Conservation (phyloP, 2,888 invertebrate genomes). For the Synanthedon vespiformis region DNA sequence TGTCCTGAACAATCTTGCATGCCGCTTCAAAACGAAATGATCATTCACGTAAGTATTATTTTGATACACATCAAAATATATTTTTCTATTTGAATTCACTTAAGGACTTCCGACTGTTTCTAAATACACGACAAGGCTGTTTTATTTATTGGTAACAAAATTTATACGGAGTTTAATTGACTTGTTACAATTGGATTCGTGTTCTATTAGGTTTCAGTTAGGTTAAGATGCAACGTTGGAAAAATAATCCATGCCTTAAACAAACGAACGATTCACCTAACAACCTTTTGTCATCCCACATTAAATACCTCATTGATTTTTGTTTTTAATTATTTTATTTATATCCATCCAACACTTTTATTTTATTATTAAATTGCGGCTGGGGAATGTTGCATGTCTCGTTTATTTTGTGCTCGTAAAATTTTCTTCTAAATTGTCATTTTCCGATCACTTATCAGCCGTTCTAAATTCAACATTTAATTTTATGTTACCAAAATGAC, state of each 20-base stretch:
- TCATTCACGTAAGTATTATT: conserved; percentile 82
- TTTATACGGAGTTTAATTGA: not conserved
- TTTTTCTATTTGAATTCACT: conserved; percentile 16
- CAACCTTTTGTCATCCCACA: conserved; percentile 43
- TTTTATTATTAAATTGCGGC: conserved; percentile 59
- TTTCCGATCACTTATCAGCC: conserved; percentile 10
- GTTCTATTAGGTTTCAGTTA: conserved; percentile 7
- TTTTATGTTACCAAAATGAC: conserved; percentile 11
- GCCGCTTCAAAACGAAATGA: conserved; percentile 80
- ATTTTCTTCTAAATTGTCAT: conserved; percentile 28
- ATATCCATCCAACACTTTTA: conserved; percentile 60
- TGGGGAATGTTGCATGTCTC: conserved; percentile 67
- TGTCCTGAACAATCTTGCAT: conserved; percentile 82
- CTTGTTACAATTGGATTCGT: conserved; percentile 3
- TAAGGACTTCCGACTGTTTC: conserved; percentile 5
- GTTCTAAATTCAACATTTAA: not conserved
- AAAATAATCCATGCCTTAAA: conserved; percentile 15
- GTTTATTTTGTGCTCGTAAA: conserved; percentile 25
- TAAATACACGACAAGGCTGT: conserved; percentile 8
- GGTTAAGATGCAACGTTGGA: conserved; percentile 21
- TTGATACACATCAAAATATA: conserved; percentile 64
- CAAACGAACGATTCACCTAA: conserved; percentile 25
- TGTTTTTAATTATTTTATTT: conserved; percentile 38
- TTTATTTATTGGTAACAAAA: not conserved
- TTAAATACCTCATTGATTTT: conserved; percentile 37